Percentiles rank a stretch among this genome's conserved stretches.
These are phyloP conservation scores for Aporophyla lueneburgensis DNA, from an alignment of 2,888 invertebrate species.

Conservation along the genomic window DNA sequence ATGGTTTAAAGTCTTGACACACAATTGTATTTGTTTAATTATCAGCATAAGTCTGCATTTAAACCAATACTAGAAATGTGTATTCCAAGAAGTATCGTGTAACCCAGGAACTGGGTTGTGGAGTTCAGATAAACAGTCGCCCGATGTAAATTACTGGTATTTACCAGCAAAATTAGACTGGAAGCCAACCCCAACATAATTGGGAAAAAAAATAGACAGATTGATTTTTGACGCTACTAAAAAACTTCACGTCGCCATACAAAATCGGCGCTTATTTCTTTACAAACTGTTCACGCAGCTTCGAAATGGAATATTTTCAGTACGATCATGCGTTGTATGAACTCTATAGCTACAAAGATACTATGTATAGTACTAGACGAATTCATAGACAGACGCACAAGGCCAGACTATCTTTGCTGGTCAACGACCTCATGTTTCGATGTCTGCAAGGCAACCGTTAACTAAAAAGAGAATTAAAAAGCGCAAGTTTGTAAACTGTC, in stretches of 20 bases:
- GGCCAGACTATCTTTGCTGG: constrained; percentile 83
- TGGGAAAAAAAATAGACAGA: too few species aligned
- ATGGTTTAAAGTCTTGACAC: neutral
- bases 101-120: too few species aligned
- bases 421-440: constrained; percentile 80
- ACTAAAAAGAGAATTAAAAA: constrained; percentile 72
- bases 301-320: constrained; percentile 48
- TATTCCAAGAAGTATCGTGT: too few species aligned
- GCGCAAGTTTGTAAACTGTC: constrained; percentile 66
- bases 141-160: too few species aligned
- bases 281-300: constrained; percentile 4
- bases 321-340: constrained; percentile 40
- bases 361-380: constrained; percentile 67
- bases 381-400: constrained; percentile 78
- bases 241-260: neutral
- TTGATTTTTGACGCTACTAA: neutral
- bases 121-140: too few species aligned
- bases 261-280: neutral
- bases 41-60: neutral
- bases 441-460: constrained; percentile 75
- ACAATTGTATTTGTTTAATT: neutral
- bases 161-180: too few species aligned
- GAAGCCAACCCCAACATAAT: too few species aligned
- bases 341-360: constrained; percentile 10
- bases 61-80: neutral